These are phyloP conservation scores for Pluvianellus socialis DNA, from an alignment of 2,113 vertebrate species.

Conservation along the genomic window DNA sequence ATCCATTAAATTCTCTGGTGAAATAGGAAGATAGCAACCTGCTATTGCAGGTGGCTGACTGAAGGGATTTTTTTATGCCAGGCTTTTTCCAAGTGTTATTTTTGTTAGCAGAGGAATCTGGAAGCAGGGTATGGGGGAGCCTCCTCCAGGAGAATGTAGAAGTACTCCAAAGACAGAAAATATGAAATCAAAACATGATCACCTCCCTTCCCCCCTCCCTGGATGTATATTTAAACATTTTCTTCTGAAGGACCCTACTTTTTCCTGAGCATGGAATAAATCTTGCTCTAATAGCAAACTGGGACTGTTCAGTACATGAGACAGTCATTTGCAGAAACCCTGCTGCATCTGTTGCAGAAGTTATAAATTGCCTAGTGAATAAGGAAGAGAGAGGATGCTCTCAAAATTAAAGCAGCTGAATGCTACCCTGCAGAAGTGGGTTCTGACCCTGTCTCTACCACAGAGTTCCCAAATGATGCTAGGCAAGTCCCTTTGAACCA, in stretches of 20 bases:
- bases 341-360: conserved; percentile 40
- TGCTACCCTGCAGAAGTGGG: conserved; percentile 55
- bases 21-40: not conserved
- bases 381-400: conserved; percentile 44
- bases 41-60: not conserved
- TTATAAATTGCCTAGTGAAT: not conserved
- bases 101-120: not conserved
- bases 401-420: conserved; percentile 15
- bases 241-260: not conserved
- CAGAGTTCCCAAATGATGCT: conserved; percentile 50
- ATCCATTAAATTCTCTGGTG: not conserved
- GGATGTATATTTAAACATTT: not conserved
- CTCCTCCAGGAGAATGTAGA: not conserved
- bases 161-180: not conserved
- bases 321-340: not conserved
- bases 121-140: not conserved
- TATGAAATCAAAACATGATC: not conserved
- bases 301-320: not conserved
- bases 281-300: not conserved
- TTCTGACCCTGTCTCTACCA: conserved; percentile 53
- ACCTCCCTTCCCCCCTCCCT: not conserved
- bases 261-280: not conserved
- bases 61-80: not conserved
- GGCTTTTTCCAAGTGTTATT: not conserved
- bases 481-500: conserved; percentile 64